Evolutionary conservation across 2,797 vertebrate genomes (phyloP), one percentile per base, ranked within the genome.

Genomic region (Triplophysa yarkandensis): DNA sequence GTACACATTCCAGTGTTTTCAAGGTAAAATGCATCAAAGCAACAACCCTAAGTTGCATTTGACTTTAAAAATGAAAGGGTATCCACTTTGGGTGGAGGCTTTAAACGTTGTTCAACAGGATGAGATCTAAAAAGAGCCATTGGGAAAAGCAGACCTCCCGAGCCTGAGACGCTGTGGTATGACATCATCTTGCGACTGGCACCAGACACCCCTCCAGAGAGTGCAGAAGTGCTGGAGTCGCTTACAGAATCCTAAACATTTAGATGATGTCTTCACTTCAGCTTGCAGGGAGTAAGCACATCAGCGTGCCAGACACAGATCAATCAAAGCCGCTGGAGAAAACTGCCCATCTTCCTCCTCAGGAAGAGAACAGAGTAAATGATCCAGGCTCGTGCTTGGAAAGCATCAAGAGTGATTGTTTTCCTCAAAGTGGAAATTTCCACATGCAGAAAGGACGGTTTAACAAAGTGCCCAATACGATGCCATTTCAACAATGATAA

Each of bases 41-140:
- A 83, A 84, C 76, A 67, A 83, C 86, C 84, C 43, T 61, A 66
- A 83, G 87, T 87, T 80, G 80, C 69, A 82, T 78, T 74, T 77
- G 71, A 82, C 74, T 82, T 88, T 77, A 85, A 86, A 87, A 84
- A 82, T 79, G 25, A 80, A 87, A 74, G 36, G 25, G 10, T 36
- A 80, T 73, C 55, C 41, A 85, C 80, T 76, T 61, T 21, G 27
- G 63, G 77, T 72, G 78, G 27, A 83, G 64, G 80, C 79, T 87
- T 85, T 86, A 78, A 87, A 87, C 75, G 48, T n/a, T 78, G 34
- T 19, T 78, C 58, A 74, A 68, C 67, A 72, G 46, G n/a, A 80
- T 63, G 68, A 74, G 30, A 25, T 62, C 9, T 71, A 44, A 65
- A 36, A 21, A 9, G 67, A 57, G 23, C 25, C 34, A 48, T 16